These are phyloP conservation scores for Acrobasis repandana DNA, from an alignment of 2,888 invertebrate species.

Conservation along the genomic window DNA sequence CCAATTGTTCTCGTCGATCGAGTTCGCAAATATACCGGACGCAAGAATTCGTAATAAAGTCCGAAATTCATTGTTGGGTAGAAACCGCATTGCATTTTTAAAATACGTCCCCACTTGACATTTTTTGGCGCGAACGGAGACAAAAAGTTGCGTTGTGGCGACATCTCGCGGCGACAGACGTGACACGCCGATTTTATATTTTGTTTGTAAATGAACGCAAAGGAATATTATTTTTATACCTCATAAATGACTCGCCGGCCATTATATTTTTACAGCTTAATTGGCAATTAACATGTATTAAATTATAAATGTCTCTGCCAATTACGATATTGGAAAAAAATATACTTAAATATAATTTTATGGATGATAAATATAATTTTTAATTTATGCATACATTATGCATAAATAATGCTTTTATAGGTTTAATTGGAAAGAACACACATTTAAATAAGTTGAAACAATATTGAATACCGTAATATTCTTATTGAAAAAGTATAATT, in stretches of 20 bases:
- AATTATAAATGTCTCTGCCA: no score
- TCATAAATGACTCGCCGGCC: neutral
- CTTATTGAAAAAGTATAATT: no score
- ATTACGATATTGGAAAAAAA: no score
- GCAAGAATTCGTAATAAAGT: constrained; percentile 18
- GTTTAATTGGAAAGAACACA: neutral
- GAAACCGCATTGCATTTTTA: constrained; percentile 22
- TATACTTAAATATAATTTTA: no score
- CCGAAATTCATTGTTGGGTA: constrained; percentile 14
- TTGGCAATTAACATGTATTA: neutral
- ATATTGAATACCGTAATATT: neutral
- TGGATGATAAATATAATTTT: no score
- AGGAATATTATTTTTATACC: neutral
- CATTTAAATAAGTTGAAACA: neutral
- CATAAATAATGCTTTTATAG: neutral
- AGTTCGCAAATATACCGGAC: constrained; percentile 1
- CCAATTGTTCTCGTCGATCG: constrained; percentile 16
- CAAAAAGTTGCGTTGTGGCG: constrained; percentile 22
- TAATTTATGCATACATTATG: neutral
- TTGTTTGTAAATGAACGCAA: constrained; percentile 1
- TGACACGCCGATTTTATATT: constrained; percentile 15
- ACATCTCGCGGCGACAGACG: constrained; percentile 22
- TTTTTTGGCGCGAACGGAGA: constrained; percentile 21
- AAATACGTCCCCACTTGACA: constrained; percentile 23
- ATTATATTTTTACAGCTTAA: constrained; percentile 1